These are phyloP conservation scores for Lasioglossum oenotherae DNA, from an alignment of 2,888 invertebrate genomes.

Conservation along the genomic window DNA sequence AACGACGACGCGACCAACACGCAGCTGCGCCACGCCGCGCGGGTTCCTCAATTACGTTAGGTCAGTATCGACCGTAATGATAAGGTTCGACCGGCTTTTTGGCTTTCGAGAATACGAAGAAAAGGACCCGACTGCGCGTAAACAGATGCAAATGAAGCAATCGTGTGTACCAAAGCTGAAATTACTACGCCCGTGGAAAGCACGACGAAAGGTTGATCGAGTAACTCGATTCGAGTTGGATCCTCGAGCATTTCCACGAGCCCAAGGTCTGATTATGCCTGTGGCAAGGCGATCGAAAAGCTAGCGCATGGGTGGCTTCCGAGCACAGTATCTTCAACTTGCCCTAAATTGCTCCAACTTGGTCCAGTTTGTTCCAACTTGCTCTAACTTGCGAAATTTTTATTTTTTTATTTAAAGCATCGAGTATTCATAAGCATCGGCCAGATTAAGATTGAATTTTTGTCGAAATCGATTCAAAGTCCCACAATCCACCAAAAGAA, in stretches of 20 bases:
- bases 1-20: constrained; percentile 11
- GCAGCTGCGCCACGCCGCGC: neutral
- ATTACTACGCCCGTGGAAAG: constrained; percentile 1
- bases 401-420: neutral
- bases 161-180: neutral
- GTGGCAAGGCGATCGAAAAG: constrained; percentile 50
- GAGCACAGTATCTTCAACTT: neutral
- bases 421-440: neutral
- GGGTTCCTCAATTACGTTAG: constrained; percentile 32
- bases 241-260: constrained; percentile 3
- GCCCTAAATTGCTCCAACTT: neutral
- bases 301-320: constrained; percentile 47
- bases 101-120: neutral
- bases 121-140: neutral
- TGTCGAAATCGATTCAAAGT: neutral
- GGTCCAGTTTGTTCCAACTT: too few relatives aligned
- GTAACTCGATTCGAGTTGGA: neutral
- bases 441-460: neutral
- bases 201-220: neutral
- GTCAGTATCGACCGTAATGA: constrained; percentile 29
- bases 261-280: constrained; percentile 48
- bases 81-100: constrained; percentile 15
- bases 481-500: neutral
- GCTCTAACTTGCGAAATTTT: neutral
- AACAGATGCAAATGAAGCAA: constrained; percentile 1